phyloP scores from a whole-genome alignment of 2,888 invertebrate genomes.

The Sussaba pulchella region DNA sequence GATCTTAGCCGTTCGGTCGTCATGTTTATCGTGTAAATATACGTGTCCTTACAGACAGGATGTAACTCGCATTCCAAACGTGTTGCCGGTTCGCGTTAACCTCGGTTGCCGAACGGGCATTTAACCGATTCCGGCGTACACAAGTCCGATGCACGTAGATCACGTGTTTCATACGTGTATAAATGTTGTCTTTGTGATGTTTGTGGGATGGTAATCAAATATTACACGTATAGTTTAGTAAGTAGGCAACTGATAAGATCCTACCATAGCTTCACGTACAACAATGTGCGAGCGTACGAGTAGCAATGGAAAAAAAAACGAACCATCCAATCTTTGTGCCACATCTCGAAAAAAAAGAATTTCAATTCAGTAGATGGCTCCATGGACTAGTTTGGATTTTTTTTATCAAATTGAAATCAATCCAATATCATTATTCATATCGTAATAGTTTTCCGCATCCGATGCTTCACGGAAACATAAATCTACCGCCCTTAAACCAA shows the following conservation, averaged over 20 bases:
- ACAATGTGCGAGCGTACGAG: slow-evolving; percentile 19
- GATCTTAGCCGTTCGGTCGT: slow-evolving; percentile 62
- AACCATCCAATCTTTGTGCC: background rate
- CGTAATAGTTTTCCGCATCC: no score
- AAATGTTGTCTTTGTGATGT: background rate
- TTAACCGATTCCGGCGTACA: slow-evolving; percentile 64
- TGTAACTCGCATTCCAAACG: slow-evolving; percentile 76
- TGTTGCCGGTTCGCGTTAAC: slow-evolving; percentile 18
- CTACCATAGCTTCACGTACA: slow-evolving; percentile 29
- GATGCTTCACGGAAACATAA: no score
- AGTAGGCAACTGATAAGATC: background rate
- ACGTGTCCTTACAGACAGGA: slow-evolving; percentile 74
- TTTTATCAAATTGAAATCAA: no score
- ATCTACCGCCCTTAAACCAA: no score
- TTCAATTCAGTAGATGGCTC: background rate
- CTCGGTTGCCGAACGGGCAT: slow-evolving; percentile 52
- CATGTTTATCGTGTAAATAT: slow-evolving; percentile 74
- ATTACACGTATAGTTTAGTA: slow-evolving; percentile 5
- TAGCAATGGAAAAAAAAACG: background rate
- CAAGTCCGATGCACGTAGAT: background rate
- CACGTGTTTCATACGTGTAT: background rate
- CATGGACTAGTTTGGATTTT: no score
- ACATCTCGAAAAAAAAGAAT: background rate
- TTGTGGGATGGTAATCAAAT: slow-evolving; percentile 11
- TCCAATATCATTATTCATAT: no score